Base-by-base conservation (phyloP, 2,797 vertebrate genomes). In the Chloroceryle inda region DNA sequence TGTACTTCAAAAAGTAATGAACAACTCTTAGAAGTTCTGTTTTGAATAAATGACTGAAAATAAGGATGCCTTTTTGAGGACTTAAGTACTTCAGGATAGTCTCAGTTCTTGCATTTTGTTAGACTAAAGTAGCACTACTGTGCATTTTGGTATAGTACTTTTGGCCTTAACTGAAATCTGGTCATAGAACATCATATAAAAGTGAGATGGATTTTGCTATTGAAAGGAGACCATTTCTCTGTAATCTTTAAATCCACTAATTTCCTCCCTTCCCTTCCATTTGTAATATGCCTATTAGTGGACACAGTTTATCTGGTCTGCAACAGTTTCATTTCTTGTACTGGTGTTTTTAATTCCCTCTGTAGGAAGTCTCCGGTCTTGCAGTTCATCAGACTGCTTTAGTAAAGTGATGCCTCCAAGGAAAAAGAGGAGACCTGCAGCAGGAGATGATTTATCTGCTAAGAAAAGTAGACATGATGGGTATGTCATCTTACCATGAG, bases 361-460 rank as follows among this genome's bases (percentile, higher is more conserved):
- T 89, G 74, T 85, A 99, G 99, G 98, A 95, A 98, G 97, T 96
- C 98, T 98, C 93, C 98, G 98, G 75, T 98, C 98, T 97, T 98
- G 98, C 98, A 98, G 98, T 97, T 98, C 98, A 92, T 98, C 98
- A 88, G 98, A 99, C 98, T 99, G 99, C 98, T 99, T 99, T 98
- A 99, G 98, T 94, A 99, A 99, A 99, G 98, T 98, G 98, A 99
- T 99, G 99, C 99, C 99, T 86, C 99, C 99, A 66, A 99, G 99
- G 98, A 99, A 99, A 99, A 99, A 99, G 98, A 99, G 99, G 98
- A 99, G 99, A 99, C 99, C 99, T 93, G 99, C 99, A 80, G 98
- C 99, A 95, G 99, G 99, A 97, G 99, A 99, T 97, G 99, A 99
- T 96, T 98, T 99, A 95, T 99, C 99, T 87, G 99, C 99, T 94